Evolutionary conservation across 2,888 invertebrate species (phyloP).

Genomic region (Crematogaster levior): DNA sequence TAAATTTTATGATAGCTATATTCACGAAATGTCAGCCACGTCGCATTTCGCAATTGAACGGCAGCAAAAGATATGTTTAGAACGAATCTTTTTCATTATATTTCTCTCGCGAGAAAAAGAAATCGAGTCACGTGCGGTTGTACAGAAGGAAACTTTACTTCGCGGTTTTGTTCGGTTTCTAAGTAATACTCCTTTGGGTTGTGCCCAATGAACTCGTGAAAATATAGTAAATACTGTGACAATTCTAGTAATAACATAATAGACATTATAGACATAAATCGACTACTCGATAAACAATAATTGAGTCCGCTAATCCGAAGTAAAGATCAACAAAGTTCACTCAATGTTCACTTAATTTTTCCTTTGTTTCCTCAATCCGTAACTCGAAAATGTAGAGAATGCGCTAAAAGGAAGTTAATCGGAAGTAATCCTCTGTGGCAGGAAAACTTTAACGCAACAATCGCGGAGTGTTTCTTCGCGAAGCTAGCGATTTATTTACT

Average conservation of each 20-base stretch:
- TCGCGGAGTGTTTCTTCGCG: neutral
- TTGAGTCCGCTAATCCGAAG: conserved; percentile 9
- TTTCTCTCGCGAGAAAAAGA: conserved; percentile 1
- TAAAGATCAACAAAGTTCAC: conserved; percentile 10
- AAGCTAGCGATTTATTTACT: conserved; percentile 4
- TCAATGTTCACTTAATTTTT: neutral
- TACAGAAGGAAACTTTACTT: conserved; percentile 3
- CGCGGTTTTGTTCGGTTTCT: neutral
- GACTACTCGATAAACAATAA: conserved; percentile 22
- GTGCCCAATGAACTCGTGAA: neutral
- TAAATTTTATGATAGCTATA: neutral
- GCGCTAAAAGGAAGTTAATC: conserved; percentile 7
- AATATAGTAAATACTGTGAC: neutral
- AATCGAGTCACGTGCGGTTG: conserved; percentile 7
- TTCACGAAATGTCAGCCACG: neutral
- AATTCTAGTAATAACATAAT: conserved; percentile 4
- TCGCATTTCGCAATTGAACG: neutral
- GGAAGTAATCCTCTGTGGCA: neutral
- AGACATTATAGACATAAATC: conserved; percentile 3
- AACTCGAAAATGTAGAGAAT: conserved; percentile 3
- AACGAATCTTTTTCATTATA: neutral
- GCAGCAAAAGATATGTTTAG: neutral
- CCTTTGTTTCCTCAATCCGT: neutral
- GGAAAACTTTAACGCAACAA: neutral
- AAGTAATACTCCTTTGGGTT: conserved; percentile 19